phyloP scores from a whole-genome alignment of 2,888 invertebrate genomes.

The Torymus tubicola region DNA sequence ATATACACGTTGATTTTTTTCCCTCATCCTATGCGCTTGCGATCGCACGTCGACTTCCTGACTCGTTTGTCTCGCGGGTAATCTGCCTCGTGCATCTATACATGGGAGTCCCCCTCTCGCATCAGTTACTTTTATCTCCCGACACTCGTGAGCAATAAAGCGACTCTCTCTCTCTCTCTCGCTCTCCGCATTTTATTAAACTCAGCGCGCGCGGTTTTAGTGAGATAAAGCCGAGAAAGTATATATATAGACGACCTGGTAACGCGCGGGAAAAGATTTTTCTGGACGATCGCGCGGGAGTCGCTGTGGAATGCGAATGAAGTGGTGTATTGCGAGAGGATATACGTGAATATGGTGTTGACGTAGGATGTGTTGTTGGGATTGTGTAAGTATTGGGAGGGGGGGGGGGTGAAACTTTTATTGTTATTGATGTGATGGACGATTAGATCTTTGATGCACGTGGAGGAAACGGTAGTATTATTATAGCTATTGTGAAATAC shows the following conservation, averaged over 20 bases:
- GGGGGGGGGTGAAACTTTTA: not conserved
- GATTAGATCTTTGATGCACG: no score
- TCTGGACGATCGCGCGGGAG: not conserved
- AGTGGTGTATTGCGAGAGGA: no score
- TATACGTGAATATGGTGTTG: no score
- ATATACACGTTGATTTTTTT: not conserved
- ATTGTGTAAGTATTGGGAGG: not conserved
- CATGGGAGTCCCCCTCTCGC: not conserved
- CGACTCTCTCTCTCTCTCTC: not conserved
- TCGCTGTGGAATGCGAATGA: no score
- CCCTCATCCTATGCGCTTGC: not conserved
- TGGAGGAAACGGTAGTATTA: no score
- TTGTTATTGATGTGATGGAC: slow-evolving; percentile 4
- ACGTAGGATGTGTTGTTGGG: no score
- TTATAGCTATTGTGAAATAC: no score
- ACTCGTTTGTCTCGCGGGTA: slow-evolving; percentile 34
- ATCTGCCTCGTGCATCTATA: slow-evolving; percentile 26
- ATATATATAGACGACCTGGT: not conserved
- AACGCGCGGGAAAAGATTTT: not conserved
- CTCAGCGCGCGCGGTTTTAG: no score
- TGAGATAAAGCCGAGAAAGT: not conserved
- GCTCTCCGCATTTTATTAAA: slow-evolving; percentile 11
- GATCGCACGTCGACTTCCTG: slow-evolving; percentile 12
- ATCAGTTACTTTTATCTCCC: slow-evolving; percentile 38
- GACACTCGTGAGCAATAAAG: not conserved